Evolutionary conservation across 2,797 vertebrate species (phyloP), one percentile per base, ranked within the genome.

Genomic region (Spinus olivaceus): DNA sequence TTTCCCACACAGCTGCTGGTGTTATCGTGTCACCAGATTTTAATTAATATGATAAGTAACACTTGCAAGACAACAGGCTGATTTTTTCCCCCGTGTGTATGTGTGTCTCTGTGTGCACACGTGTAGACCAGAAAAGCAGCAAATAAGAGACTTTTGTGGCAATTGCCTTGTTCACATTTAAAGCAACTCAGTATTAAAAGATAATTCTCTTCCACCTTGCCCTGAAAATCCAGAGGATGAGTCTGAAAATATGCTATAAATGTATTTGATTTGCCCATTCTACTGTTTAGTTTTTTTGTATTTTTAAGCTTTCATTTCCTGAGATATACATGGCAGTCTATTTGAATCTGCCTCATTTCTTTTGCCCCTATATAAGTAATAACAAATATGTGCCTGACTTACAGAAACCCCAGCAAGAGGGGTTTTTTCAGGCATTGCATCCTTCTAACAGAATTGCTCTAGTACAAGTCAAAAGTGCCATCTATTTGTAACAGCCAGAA

Each of bases 11-110:
- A 99, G 99, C 99, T 99, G 99, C 98, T 98, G 97, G 98, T 98
- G 98, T 98, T 98, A 99, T 99, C 99, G 97, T 99, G 98, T 98
- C 98, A 98, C 98, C 98, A 99, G 98, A 99, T 99, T 99, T 99
- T 99, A 99, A 99, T 99, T 99, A 99, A 99, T 99, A 99, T 99
- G 99, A 99, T 99, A 99, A 99, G 99, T 99, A 99, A 99, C 98
- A 99, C 98, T 98, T 98, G 98, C 98, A 98, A 99, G 98, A 98
- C 98, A 98, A 98, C 98, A 98, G 98, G 98, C 98, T 98, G 98
- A 97, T 98, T 98, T 92, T 96, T 96, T 77, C 86, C 95, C 66
- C 59, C 11, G 95, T 97, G 97, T 94, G 96, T 95, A 91, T 98
- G 96, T 98, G 92, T 96, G 98, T 96, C 97, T 98, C 97, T 98